These are phyloP conservation scores for Vespertilio murinus DNA, from an alignment of 2,797 vertebrate genomes.

Conservation along the genomic window DNA sequence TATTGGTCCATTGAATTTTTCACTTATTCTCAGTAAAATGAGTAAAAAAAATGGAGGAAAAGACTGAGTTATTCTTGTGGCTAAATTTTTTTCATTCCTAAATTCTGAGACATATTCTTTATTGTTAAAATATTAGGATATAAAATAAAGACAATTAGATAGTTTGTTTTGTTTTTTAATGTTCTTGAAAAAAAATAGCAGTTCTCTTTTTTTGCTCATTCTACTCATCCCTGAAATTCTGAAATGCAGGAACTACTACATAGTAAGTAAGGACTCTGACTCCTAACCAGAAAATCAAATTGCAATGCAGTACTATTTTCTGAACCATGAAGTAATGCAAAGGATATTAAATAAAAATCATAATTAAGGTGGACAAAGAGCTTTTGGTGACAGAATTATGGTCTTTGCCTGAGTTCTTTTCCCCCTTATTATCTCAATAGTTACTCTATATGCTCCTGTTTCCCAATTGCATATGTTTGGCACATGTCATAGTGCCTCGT, in stretches of 20 bases:
- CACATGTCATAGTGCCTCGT: background rate
- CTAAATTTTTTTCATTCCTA: background rate
- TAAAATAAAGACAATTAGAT: background rate
- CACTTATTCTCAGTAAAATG: background rate
- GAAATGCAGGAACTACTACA: background rate
- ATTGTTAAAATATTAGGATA: constrained; percentile 7
- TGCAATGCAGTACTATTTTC: background rate
- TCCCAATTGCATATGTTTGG: background rate
- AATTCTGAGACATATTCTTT: background rate
- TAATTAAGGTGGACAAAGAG: background rate
- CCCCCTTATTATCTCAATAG: background rate
- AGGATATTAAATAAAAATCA: background rate
- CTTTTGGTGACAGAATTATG: background rate
- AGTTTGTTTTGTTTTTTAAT: background rate
- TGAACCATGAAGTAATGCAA: background rate
- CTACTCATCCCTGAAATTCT: background rate
- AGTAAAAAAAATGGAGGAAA: background rate
- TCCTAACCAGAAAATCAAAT: background rate
- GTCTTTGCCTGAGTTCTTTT: background rate
- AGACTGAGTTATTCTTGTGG: background rate
- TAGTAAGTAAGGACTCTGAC: background rate
- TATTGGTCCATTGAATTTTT: background rate
- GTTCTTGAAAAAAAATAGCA: background rate
- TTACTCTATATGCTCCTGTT: background rate
- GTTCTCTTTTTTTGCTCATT: background rate